Percentiles rank a stretch among this genome's conserved stretches.
These are phyloP conservation scores for Caenorhabditis afra DNA, from an alignment of 2,888 invertebrate genomes.

Conservation along the genomic window DNA sequence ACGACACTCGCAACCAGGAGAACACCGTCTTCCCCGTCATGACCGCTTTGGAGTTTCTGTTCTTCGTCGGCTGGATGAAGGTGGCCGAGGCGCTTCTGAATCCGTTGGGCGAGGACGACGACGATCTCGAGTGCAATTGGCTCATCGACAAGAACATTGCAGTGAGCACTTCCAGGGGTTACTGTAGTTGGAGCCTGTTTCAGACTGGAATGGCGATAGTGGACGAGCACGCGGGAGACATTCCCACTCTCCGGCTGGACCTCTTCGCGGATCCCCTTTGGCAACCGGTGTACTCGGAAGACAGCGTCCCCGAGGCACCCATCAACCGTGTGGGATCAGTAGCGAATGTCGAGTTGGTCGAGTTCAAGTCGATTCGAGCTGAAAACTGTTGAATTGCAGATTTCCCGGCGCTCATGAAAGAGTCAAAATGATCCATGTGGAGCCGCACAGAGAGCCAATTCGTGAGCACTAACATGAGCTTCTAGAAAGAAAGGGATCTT, in stretches of 20 bases:
- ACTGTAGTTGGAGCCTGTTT: background rate
- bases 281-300: conserved; percentile 54
- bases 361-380: background rate
- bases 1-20: background rate
- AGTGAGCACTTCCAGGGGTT: conserved; percentile 9
- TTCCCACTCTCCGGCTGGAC: conserved; percentile 36
- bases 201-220: conserved; percentile 62
- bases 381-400: conserved; percentile 7
- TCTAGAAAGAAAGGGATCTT: too few relatives aligned
- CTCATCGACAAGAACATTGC: conserved; percentile 64
- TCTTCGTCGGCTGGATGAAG: conserved; percentile 63
- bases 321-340: conserved; percentile 8
- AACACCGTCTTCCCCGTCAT: conserved; percentile 60
- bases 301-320: conserved; percentile 17
- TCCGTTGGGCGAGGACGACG: conserved; percentile 75
- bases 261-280: conserved; percentile 39
- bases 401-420: conserved; percentile 22
- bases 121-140: conserved; percentile 69
- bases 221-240: conserved; percentile 37
- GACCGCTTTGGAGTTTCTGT: conserved; percentile 65
- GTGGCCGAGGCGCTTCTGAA: conserved; percentile 75
- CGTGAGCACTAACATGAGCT: too few relatives aligned
- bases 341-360: conserved; percentile 39
- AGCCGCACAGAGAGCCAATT: conserved; percentile 11
- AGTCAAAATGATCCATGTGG: conserved; percentile 32